These are phyloP conservation scores for Vespertilio murinus DNA, from an alignment of 2,797 vertebrate species.

Conservation along the genomic window DNA sequence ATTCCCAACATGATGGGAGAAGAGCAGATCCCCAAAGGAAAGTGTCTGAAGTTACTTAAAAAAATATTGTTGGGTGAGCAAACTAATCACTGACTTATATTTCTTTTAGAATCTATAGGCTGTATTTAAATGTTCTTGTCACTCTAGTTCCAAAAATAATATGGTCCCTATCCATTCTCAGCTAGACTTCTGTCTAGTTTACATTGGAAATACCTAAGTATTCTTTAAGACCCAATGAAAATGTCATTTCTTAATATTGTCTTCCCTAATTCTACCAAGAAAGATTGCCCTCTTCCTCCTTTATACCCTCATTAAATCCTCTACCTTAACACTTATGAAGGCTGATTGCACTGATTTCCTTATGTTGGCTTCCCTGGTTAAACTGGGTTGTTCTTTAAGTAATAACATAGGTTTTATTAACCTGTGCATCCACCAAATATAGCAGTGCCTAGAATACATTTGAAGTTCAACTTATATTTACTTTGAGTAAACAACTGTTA, in stretches of 20 bases:
- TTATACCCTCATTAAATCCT: background rate
- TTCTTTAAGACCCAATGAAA: background rate
- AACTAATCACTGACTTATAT: background rate
- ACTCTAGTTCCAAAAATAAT: background rate
- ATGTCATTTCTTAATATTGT: background rate
- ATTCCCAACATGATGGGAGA: background rate
- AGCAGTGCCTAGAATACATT: background rate
- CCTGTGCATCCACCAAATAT: background rate
- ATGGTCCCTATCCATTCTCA: background rate
- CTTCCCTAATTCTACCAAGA: background rate
- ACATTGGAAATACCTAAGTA: background rate
- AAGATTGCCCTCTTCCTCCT: background rate
- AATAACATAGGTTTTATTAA: background rate
- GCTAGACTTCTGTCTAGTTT: background rate
- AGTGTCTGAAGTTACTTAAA: background rate
- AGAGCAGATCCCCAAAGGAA: background rate
- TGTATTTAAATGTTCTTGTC: background rate
- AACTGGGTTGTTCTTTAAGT: background rate
- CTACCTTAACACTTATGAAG: background rate
- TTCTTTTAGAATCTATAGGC: background rate
- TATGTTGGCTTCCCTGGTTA: background rate
- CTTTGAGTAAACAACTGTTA: background rate
- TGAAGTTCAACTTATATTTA: background rate
- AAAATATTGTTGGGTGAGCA: background rate
- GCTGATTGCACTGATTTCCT: background rate